Base-by-base conservation (phyloP, 2,888 invertebrate species). In the Amiota communis region DNA sequence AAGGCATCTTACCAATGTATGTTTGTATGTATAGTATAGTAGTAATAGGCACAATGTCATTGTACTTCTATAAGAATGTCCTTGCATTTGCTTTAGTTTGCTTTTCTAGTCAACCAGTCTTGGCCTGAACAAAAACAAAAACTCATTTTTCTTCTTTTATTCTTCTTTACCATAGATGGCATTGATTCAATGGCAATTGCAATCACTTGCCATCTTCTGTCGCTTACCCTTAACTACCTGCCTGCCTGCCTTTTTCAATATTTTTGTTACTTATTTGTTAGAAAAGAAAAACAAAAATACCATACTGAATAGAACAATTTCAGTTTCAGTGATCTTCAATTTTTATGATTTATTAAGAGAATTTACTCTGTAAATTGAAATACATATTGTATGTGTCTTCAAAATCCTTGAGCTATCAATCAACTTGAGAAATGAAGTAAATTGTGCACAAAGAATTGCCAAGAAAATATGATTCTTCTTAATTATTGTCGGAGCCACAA, bases 401-500 rank as follows among this genome's bases (percentile, higher is more conserved):
- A 23, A n/a, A 63, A 36, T 23, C 63, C 63, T 63, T 63, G 63
- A 63, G 63, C 46, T 11, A 63, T 63, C 46, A 63, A 63, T 63
- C 63, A 36, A 13, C 17, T 12, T 36, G 63, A 20, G 9, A 10
- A 17, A 9, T 20, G 59, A 59, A 17, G 17, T 11, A 56, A 6
- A 56, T 56, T 56, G 56, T 11, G 12, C 20, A 36, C 53, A 51
- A n/a, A 46, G 20, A 15, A 69, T 67, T 59, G 56, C 15, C 49
- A 53, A 75, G n/a, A 20, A 53, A 17, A 48, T 49, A n/a, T 4
- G 36, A 36, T 36, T 36, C 36, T 64, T 15, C 64, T 64, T 12
- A 36, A 64, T 47, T 17, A n/a, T 47, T 46, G 9, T 10, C 15
- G 70, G 6, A 13, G 23, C 73, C 75, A 20, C 48, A 36, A 15